phyloP scores from a whole-genome alignment of 2,113 vertebrate genomes.

The Caretta caretta region DNA sequence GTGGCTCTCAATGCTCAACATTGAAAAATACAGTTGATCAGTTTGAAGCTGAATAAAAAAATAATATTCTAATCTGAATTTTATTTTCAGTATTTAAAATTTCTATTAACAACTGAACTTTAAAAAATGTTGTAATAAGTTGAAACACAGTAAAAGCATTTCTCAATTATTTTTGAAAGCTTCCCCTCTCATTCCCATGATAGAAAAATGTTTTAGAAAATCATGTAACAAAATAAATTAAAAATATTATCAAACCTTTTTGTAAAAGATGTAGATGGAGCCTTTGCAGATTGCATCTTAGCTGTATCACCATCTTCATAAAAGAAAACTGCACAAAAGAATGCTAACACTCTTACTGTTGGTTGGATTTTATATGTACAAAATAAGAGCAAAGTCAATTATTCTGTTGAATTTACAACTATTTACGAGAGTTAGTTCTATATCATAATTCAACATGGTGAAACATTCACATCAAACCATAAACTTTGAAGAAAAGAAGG shows the following conservation, averaged over 20 bases:
- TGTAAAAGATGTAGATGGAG: not conserved
- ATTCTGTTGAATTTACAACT: not conserved
- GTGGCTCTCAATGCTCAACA: constrained; percentile 72
- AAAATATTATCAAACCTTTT: not conserved
- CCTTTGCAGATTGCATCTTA: not conserved
- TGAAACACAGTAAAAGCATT: not conserved
- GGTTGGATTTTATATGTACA: not conserved
- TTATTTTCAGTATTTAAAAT: not conserved
- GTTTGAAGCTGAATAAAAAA: not conserved
- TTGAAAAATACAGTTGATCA: not conserved
- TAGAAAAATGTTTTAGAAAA: not conserved
- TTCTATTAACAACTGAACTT: not conserved
- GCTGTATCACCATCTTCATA: not conserved
- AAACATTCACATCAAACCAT: not conserved
- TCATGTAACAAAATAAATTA: not conserved
- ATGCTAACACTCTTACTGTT: not conserved
- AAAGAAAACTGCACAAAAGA: not conserved
- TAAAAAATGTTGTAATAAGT: not conserved
- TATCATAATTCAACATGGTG: not conserved
- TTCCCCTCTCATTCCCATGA: not conserved
- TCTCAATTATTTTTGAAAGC: not conserved
- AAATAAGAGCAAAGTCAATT: not conserved
- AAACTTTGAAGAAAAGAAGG: not conserved
- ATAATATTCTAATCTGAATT: not conserved
- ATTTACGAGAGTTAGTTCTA: not conserved